Conservation (phyloP, 2,888 invertebrate species). For the Eledone cirrhosa region DNA sequence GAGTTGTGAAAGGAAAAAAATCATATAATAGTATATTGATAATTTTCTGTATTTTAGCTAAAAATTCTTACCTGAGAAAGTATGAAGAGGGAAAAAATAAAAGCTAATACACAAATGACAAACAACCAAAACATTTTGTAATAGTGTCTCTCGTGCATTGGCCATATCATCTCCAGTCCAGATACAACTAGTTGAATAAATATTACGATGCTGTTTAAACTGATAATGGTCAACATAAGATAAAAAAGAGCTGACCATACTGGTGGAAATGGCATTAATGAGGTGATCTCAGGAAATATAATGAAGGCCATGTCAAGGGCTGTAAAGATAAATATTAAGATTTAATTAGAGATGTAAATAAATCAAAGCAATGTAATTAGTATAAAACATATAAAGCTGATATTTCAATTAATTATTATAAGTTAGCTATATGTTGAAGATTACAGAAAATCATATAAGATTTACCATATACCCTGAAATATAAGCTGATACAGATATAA, state of each 20-base stretch:
- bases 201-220: slow-evolving; percentile 42
- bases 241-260: slow-evolving; percentile 48
- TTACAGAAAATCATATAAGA: too few species aligned
- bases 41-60: background rate
- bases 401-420: too few species aligned
- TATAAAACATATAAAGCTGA: too few species aligned
- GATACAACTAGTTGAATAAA: slow-evolving; percentile 46
- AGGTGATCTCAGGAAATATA: slow-evolving; percentile 47
- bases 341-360: background rate
- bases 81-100: slow-evolving; percentile 36
- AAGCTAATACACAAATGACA: slow-evolving; percentile 34
- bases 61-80: slow-evolving; percentile 42
- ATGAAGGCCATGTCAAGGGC: slow-evolving; percentile 52
- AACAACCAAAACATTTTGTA: slow-evolving; percentile 36
- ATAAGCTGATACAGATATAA: too few species aligned
- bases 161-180: slow-evolving; percentile 33
- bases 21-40: too few species aligned
- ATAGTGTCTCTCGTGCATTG: slow-evolving; percentile 33
- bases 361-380: background rate
- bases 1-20: too few species aligned
- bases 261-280: slow-evolving; percentile 42
- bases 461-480: too few species aligned
- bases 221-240: slow-evolving; percentile 41
- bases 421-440: too few species aligned
- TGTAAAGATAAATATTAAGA: slow-evolving; percentile 34